phyloP scores from a whole-genome alignment of 2,888 invertebrate genomes.

The Cheilosia soror region DNA sequence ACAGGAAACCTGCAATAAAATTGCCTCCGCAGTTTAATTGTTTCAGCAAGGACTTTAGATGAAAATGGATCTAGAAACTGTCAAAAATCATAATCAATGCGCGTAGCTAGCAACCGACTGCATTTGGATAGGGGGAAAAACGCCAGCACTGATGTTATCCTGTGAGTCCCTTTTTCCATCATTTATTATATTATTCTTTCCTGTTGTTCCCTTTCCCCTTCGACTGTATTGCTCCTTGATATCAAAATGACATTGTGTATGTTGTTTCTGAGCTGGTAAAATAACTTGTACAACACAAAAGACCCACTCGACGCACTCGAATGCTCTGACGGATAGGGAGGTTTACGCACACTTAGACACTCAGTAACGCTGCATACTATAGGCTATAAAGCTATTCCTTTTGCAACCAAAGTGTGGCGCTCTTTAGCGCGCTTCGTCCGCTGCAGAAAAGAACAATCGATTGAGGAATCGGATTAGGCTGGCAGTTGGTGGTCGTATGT shows the following conservation, averaged over 20 bases:
- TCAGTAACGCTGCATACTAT: background rate
- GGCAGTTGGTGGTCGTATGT: slow-evolving; percentile 59
- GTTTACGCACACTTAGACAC: slow-evolving; percentile 26
- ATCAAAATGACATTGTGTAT: slow-evolving; percentile 68
- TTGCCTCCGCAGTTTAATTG: slow-evolving; percentile 69
- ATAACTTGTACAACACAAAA: slow-evolving; percentile 67
- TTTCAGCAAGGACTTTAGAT: slow-evolving; percentile 60
- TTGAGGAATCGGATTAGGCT: slow-evolving; percentile 70
- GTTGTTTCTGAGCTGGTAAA: slow-evolving; percentile 63
- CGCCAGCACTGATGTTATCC: slow-evolving; percentile 52
- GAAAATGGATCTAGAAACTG: slow-evolving; percentile 67
- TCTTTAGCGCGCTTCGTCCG: slow-evolving; percentile 26
- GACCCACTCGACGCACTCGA: slow-evolving; percentile 65
- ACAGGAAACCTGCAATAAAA: slow-evolving; percentile 72
- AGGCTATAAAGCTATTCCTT: slow-evolving; percentile 19
- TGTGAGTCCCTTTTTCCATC: slow-evolving; percentile 25
- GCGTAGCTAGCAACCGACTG: slow-evolving; percentile 17
- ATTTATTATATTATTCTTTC: slow-evolving; percentile 59
- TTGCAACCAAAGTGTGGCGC: slow-evolving; percentile 40
- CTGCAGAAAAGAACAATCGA: slow-evolving; percentile 71
- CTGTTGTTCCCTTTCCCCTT: slow-evolving; percentile 47
- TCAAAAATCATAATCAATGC: slow-evolving; percentile 69
- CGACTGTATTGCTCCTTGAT: slow-evolving; percentile 34
- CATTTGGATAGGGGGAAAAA: slow-evolving; percentile 45
- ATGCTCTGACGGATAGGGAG: slow-evolving; percentile 45